Conservation (phyloP, 2,888 invertebrate genomes). For the Exephanes ischioxanthus region DNA sequence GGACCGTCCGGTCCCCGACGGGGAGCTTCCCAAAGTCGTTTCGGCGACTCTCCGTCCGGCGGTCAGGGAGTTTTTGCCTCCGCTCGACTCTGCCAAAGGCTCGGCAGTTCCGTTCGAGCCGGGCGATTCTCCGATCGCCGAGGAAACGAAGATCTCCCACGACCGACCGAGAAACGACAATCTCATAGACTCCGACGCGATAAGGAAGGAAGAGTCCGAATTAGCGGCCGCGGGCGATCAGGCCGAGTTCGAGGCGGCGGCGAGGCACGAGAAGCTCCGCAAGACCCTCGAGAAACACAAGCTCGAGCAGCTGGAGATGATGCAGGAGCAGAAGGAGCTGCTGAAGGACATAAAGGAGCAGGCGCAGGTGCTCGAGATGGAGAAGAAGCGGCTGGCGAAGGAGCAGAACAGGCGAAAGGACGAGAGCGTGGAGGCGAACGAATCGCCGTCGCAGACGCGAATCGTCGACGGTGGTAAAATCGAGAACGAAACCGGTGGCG, state of each 20-base stretch:
- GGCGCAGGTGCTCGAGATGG: slow-evolving; percentile 85
- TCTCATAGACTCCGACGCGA: slow-evolving; percentile 82
- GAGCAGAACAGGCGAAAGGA: slow-evolving; percentile 57
- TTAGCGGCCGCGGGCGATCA: slow-evolving; percentile 83
- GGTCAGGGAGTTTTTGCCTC: background rate
- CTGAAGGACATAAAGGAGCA: slow-evolving; percentile 88
- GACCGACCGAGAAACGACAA: slow-evolving; percentile 75
- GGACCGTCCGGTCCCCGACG: slow-evolving; percentile 41
- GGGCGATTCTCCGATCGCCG: background rate
- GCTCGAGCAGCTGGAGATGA: slow-evolving; percentile 89
- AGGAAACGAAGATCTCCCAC: background rate
- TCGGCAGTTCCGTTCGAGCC: background rate
- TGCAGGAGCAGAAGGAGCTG: slow-evolving; percentile 89
- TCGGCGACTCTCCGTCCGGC: background rate
- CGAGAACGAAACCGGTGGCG: background rate
- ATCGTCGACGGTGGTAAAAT: background rate
- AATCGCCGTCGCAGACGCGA: background rate
- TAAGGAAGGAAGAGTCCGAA: slow-evolving; percentile 85
- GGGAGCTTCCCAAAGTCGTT: background rate
- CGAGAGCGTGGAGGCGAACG: background rate
- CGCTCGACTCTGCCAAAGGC: background rate
- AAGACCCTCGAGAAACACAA: slow-evolving; percentile 88
- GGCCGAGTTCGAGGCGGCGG: slow-evolving; percentile 77
- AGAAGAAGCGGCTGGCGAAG: slow-evolving; percentile 65
- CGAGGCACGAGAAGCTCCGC: slow-evolving; percentile 81